Conservation (phyloP, 2,797 vertebrate genomes). For the Crenuchus spilurus region DNA sequence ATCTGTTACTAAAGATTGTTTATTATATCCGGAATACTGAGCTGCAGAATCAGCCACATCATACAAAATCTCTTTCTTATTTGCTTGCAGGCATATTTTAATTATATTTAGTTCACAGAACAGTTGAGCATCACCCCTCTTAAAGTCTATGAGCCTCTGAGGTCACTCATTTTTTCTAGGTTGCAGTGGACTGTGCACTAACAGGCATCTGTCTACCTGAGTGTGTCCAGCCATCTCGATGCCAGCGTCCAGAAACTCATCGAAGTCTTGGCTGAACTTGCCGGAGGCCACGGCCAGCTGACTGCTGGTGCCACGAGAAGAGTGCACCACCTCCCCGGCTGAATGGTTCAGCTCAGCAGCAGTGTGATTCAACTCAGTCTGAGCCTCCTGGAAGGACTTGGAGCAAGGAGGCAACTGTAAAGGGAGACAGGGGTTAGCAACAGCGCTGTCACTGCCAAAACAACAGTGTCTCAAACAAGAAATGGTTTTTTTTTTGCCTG, state of each 20-base stretch:
- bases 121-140: too few species aligned
- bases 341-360: conserved; percentile 97
- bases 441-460: background rate
- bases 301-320: conserved; percentile 90
- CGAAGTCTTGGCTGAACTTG: conserved; percentile 97
- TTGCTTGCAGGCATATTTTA: too few species aligned
- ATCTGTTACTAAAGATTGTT: too few species aligned
- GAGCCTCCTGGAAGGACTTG: conserved; percentile 96
- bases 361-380: conserved; percentile 95
- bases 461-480: background rate
- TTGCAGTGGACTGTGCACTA: conserved; percentile 1
- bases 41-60: too few species aligned
- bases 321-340: conserved; percentile 95
- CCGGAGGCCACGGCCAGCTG: conserved; percentile 94
- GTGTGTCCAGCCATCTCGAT: conserved; percentile 99
- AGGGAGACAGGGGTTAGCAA: background rate
- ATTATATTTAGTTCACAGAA: too few species aligned
- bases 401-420: conserved; percentile 90
- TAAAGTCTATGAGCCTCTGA: too few species aligned
- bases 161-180: background rate
- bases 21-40: too few species aligned
- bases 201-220: conserved; percentile 79
- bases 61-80: too few species aligned
- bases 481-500: background rate
- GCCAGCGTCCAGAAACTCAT: conserved; percentile 96